Percentiles rank a stretch among this genome's conserved stretches.
These are phyloP conservation scores for Scomber japonicus DNA, from an alignment of 2,113 vertebrate species.

Conservation along the genomic window DNA sequence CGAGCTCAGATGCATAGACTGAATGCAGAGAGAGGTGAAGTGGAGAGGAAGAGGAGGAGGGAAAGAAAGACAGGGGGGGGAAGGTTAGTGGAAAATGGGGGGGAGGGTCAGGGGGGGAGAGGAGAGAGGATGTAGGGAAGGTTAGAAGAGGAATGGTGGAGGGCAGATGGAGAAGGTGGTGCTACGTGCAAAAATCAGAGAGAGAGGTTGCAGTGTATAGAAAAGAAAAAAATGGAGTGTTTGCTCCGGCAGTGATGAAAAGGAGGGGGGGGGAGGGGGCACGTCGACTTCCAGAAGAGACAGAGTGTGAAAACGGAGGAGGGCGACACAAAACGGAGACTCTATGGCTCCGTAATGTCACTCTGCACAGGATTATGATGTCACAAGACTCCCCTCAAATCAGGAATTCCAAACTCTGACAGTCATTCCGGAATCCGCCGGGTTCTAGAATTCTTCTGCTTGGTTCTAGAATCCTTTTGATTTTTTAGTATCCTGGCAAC, in stretches of 20 bases:
- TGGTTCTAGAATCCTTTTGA: not conserved
- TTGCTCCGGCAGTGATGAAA: conserved; percentile 41
- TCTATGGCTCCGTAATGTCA: not conserved
- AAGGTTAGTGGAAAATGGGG: conserved; percentile 3
- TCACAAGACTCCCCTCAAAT: not conserved
- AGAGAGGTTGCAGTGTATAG: conserved; percentile 5
- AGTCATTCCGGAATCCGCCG: not conserved
- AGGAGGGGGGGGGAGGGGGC: conserved; percentile 22
- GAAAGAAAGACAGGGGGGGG: not conserved
- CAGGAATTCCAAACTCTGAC: not conserved
- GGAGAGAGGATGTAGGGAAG: not conserved
- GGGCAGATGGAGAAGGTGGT: not conserved
- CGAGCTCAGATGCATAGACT: conserved; percentile 81
- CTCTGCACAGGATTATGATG: not conserved
- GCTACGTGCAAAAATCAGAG: conserved; percentile 26
- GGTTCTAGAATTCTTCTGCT: not conserved
- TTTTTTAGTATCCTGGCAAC: not conserved
- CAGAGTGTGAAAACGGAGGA: conserved; percentile 4
- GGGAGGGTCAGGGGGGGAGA: not conserved
- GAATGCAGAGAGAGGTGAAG: conserved; percentile 61
- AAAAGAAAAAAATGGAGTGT: conserved; percentile 27
- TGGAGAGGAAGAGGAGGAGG: conserved; percentile 16
- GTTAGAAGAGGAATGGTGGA: conserved; percentile 1
- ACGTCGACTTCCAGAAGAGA: conserved; percentile 11
- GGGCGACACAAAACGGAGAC: conserved; percentile 22